Evolutionary conservation across 2,797 vertebrate species (phyloP).

Genomic region (Oreochromis grahami): DNA sequence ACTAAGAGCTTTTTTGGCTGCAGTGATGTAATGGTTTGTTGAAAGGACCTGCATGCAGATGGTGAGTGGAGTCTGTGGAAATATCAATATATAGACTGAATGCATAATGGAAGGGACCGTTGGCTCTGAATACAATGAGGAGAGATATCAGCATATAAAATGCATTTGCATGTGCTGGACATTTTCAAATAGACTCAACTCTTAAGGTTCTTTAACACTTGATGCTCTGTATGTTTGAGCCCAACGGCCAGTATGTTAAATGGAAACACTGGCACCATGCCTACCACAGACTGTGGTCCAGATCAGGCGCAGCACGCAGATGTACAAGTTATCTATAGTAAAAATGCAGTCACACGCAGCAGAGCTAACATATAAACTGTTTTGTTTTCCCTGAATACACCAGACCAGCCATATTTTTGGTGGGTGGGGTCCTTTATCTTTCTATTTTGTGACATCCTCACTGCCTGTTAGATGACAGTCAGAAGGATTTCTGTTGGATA

Average conservation of each 20-base stretch:
- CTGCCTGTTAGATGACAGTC: not conserved
- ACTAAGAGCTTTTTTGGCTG: not conserved
- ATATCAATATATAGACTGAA: constrained; percentile 40
- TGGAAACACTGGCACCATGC: not conserved
- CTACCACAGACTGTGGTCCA: rapidly evolving
- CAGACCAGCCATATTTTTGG: rapidly evolving
- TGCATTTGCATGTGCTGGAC: rapidly evolving
- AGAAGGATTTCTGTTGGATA: not conserved
- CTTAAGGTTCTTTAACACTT: not conserved
- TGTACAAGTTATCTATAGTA: not conserved
- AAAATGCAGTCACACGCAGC: rapidly evolving
- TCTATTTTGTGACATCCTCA: not conserved
- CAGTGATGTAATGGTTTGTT: not conserved
- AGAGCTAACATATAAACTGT: not conserved
- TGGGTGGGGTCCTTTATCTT: not conserved
- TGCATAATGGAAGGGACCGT: not conserved
- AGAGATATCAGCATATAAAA: rapidly evolving
- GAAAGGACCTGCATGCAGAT: constrained; percentile 8
- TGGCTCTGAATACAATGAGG: not conserved
- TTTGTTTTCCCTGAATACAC: not conserved
- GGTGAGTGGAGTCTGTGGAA: constrained; percentile 2
- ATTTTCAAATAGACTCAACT: not conserved
- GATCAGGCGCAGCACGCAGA: not conserved
- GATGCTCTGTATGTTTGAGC: not conserved
- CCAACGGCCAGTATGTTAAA: not conserved